Percentiles rank a stretch among this genome's conserved stretches.
phyloP scores from a whole-genome alignment of 2,888 invertebrate genomes.

The Lithophane ornitopus region DNA sequence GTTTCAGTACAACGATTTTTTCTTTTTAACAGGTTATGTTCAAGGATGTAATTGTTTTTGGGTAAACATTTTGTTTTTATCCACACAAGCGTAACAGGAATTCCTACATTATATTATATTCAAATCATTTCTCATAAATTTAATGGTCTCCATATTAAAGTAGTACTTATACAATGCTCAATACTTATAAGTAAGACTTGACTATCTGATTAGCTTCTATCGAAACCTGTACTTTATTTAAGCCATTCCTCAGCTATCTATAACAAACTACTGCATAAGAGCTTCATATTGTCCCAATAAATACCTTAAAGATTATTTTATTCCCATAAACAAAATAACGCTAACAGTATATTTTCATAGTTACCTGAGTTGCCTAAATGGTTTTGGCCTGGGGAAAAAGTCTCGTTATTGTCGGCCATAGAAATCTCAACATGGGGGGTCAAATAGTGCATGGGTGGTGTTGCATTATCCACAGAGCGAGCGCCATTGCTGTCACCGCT shows the following conservation, averaged over 20 bases:
- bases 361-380: conserved; percentile 83
- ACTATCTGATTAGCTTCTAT: not conserved
- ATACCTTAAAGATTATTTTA: not conserved
- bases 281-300: not conserved
- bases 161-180: not conserved
- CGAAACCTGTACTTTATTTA: conserved; percentile 3
- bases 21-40: not conserved
- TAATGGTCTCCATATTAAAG: too few species aligned
- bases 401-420: conserved; percentile 95
- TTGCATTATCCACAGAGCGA: conserved; percentile 96
- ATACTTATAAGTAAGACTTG: not conserved
- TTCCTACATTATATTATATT: not conserved
- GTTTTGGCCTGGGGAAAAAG: conserved; percentile 91
- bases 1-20: not conserved
- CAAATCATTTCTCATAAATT: conserved; percentile 3
- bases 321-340: not conserved
- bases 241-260: not conserved
- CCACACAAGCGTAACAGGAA: conserved; percentile 13
- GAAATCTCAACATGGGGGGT: conserved; percentile 98
- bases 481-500: conserved; percentile 95
- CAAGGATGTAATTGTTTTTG: not conserved
- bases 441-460: conserved; percentile 97
- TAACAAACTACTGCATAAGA: not conserved
- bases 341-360: conserved; percentile 19
- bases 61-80: not conserved